Percentiles rank a stretch among this genome's conserved stretches.
Conservation (phyloP, 2,888 invertebrate genomes). For the Nysson spinosus region DNA sequence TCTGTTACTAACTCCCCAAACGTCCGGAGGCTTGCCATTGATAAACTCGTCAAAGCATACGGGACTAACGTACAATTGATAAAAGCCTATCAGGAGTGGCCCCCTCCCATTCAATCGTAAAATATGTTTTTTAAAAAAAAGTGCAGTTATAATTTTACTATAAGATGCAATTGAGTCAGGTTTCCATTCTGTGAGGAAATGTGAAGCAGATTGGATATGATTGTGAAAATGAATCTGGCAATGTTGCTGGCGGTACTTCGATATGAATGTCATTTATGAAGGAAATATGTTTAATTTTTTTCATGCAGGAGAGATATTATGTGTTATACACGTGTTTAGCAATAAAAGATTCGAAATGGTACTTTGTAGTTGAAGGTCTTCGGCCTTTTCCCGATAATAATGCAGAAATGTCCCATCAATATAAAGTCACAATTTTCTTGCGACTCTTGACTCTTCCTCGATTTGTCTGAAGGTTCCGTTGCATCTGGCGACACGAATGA, state of each 20-base stretch:
- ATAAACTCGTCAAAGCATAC: slow-evolving; percentile 37
- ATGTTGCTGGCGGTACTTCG: too few relatives aligned
- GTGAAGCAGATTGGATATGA: too few relatives aligned
- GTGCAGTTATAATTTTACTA: too few relatives aligned
- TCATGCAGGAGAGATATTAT: too few relatives aligned
- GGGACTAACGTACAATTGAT: neutral
- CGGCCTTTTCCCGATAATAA: neutral
- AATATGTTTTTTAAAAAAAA: neutral
- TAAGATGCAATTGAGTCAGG: too few relatives aligned
- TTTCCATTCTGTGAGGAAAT: too few relatives aligned
- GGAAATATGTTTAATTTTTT: too few relatives aligned
- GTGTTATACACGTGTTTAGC: too few relatives aligned
- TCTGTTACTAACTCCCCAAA: slow-evolving; percentile 44
- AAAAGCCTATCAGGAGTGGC: slow-evolving; percentile 13
- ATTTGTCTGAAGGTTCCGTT: slow-evolving; percentile 31
- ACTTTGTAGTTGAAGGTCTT: neutral
- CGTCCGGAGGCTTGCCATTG: slow-evolving; percentile 17
- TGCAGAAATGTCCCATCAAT: neutral
- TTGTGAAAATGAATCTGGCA: too few relatives aligned
- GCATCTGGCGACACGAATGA: slow-evolving; percentile 51
- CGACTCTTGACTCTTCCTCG: slow-evolving; percentile 46
- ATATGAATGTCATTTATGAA: too few relatives aligned
- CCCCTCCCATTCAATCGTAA: neutral
- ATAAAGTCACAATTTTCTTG: slow-evolving; percentile 43
- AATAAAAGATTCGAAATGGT: too few relatives aligned